Conservation (phyloP, 30 jellyfish, hydroid and myxozoan species). For the Aurelia coerulea region DNA sequence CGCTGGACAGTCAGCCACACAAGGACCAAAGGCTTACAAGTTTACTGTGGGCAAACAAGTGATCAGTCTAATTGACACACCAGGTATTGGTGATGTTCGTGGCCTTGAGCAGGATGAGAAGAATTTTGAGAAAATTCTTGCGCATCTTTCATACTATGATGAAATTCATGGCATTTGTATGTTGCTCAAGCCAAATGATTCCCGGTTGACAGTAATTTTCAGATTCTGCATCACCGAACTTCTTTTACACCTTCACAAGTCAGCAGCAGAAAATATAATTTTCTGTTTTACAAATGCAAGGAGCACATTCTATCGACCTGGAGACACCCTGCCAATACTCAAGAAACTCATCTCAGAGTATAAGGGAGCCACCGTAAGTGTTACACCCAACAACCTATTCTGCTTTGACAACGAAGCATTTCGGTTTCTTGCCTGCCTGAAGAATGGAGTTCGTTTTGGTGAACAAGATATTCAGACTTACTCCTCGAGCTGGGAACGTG, state of each 20-base stretch:
- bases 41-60: constrained; percentile 48
- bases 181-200: constrained; percentile 60
- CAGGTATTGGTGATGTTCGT: constrained; percentile 82
- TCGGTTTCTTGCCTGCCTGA: constrained; percentile 70
- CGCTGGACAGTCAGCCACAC: constrained; percentile 81
- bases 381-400: constrained; percentile 45
- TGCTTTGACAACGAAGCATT: constrained; percentile 80
- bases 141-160: constrained; percentile 65
- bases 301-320: constrained; percentile 80
- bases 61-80: constrained; percentile 64
- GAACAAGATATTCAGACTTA: constrained; percentile 61
- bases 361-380: constrained; percentile 48
- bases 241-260: constrained; percentile 70
- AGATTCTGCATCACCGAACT: constrained; percentile 74
- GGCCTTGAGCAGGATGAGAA: constrained; percentile 76
- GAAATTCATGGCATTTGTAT: constrained; percentile 81
- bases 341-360: constrained; percentile 33
- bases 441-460: constrained; percentile 31
- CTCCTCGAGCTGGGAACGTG: constrained; percentile 75
- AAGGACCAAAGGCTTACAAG: constrained; percentile 69
- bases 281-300: constrained; percentile 79
- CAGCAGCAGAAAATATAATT: constrained; percentile 74
- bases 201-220: constrained; percentile 57
- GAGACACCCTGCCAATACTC: constrained; percentile 73
- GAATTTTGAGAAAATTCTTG: constrained; percentile 70